phyloP scores from a whole-genome alignment of 2,888 invertebrate genomes.

The Limenitis camilla region DNA sequence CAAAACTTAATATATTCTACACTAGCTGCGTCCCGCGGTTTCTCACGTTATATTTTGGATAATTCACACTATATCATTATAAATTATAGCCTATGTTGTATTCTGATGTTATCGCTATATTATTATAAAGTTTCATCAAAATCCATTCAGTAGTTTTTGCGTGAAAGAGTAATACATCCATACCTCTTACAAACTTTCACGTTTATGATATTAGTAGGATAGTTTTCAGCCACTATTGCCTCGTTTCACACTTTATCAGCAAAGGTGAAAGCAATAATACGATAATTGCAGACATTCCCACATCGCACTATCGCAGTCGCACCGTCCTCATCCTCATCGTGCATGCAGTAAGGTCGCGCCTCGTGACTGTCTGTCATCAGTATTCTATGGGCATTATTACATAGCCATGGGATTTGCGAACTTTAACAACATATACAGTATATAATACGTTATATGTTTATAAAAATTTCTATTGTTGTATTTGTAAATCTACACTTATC shows the following conservation, averaged over 20 bases:
- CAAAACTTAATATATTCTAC: no score
- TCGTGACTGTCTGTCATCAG: slow-evolving; percentile 45
- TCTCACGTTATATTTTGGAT: no score
- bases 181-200: no score
- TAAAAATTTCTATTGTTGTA: background rate
- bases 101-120: no score
- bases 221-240: background rate
- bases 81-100: no score
- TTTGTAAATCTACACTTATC: background rate
- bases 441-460: background rate
- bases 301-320: slow-evolving; percentile 6
- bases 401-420: slow-evolving; percentile 17
- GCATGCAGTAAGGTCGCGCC: slow-evolving; percentile 41
- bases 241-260: background rate
- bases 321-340: slow-evolving; percentile 37
- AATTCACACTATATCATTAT: no score
- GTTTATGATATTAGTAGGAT: no score
- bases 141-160: no score
- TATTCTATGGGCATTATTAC: slow-evolving; percentile 38
- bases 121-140: no score
- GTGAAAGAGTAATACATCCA: no score
- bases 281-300: slow-evolving; percentile 17
- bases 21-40: no score
- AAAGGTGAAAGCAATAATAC: slow-evolving; percentile 15
- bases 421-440: background rate